A percentile compares a stretch with the other conserved stretches of the same genome.
phyloP scores from a whole-genome alignment of 2,797 vertebrate species.

The Lemur catta region DNA sequence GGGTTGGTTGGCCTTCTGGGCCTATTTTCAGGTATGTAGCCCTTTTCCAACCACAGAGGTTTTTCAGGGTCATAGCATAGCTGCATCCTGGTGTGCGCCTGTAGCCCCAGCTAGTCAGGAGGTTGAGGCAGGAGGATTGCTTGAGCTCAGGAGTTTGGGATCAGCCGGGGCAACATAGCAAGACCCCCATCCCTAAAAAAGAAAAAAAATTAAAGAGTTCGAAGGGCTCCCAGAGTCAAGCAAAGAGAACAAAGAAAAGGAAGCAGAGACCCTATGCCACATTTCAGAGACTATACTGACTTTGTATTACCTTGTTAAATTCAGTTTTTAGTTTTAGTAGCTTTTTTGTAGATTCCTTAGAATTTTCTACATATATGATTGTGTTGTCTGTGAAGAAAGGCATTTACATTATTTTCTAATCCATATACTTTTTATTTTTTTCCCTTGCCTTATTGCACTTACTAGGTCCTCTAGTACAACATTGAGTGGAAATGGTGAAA shows the following conservation, averaged over 20 bases:
- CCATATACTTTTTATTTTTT: background rate
- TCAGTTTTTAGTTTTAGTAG: background rate
- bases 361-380: background rate
- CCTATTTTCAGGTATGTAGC: background rate
- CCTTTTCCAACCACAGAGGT: background rate
- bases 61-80: constrained; percentile 5
- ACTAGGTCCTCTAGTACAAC: background rate
- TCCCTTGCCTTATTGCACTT: background rate
- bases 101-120: background rate
- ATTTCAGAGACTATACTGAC: background rate
- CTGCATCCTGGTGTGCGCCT: background rate
- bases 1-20: background rate
- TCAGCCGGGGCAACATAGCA: background rate
- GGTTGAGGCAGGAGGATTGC: background rate
- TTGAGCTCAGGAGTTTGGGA: background rate
- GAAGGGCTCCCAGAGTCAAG: background rate
- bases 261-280: background rate
- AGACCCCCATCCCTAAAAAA: background rate
- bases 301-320: background rate
- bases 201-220: background rate
- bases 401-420: background rate
- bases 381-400: background rate
- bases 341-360: background rate
- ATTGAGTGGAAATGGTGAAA: background rate
- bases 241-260: constrained; percentile 3